Conservation (phyloP, 2,797 vertebrate genomes). For the Sciurus vulgaris region DNA sequence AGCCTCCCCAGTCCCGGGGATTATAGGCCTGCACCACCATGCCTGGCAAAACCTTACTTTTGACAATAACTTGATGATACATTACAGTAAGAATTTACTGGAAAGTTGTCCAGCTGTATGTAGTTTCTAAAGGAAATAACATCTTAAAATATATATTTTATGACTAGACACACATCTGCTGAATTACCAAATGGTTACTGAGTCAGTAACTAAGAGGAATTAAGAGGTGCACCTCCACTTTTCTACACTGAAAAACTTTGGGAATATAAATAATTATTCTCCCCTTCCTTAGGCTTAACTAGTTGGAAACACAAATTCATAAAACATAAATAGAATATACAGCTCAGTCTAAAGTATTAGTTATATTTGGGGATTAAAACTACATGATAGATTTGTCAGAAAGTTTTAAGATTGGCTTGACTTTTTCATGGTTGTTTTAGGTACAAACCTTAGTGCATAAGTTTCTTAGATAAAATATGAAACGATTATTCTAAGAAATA, state of each 20-base stretch:
- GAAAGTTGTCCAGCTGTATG: background rate
- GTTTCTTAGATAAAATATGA: background rate
- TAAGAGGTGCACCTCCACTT: no score
- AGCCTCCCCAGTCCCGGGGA: no score
- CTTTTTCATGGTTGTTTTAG: background rate
- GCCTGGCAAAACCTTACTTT: background rate
- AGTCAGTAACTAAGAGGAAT: background rate
- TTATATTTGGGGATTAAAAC: background rate
- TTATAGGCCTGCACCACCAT: no score
- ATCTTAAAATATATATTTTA: background rate
- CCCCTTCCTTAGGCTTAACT: background rate
- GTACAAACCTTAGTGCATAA: background rate
- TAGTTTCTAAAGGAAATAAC: background rate
- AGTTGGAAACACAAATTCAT: background rate
- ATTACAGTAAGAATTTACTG: no score
- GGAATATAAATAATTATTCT: background rate
- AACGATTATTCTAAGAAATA: background rate
- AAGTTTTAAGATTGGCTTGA: background rate
- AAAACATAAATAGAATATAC: background rate
- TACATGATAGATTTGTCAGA: background rate
- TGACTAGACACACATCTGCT: background rate
- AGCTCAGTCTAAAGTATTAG: background rate
- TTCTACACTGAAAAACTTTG: background rate
- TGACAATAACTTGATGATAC: no score
- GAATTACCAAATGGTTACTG: background rate